Evolutionary conservation across 2,888 invertebrate genomes (phyloP), one percentile per base, ranked within the genome.

Genomic region (Actias luna): DNA sequence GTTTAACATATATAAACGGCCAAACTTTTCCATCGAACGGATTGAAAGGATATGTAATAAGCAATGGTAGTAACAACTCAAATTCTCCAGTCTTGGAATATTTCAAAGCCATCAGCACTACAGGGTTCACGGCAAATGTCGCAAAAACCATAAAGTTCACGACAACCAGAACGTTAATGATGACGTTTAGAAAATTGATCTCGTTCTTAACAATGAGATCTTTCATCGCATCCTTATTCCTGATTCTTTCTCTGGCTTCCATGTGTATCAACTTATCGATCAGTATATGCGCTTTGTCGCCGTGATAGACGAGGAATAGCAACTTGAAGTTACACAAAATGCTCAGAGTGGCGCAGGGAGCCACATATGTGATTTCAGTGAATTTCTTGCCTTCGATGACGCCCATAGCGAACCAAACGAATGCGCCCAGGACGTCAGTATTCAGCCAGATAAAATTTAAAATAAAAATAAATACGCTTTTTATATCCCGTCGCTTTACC

Each of bases 41-140:
- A 69, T 88, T 77, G 61, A 89, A 87, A 0, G 88, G 89, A 76
- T 88, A 89, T n/a, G 76, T 57, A 25, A 83, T 70, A 0, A 79
- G 63, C 64, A 86, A 84, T 0, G 88, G 88, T 22, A 87, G 60
- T 18, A 79, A 42, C 22, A 83, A 66, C 8, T 82, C 75, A 0
- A 85, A 8, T 57, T 81, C 71, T 1, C 75, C 73, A 0, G 77
- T 80, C 22, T 73, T 72, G 12, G 65, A 68, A 72, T 86, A 89
- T 8, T 79, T 82, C 0, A 79, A 25, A 1, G 62, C 63, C 27
- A 80, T 82, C 14, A 85, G 35, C 27, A 78, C 57, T 0, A 84
- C 60, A 0, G 88, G 83, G 60, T 76, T 79, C 0, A 78, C 5
- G 0, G 73, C 66, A 65, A 87, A 89, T 0, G 70, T 65, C 0